Conservation (phyloP, 2,113 vertebrate species). For the Monarcha castaneiventris region DNA sequence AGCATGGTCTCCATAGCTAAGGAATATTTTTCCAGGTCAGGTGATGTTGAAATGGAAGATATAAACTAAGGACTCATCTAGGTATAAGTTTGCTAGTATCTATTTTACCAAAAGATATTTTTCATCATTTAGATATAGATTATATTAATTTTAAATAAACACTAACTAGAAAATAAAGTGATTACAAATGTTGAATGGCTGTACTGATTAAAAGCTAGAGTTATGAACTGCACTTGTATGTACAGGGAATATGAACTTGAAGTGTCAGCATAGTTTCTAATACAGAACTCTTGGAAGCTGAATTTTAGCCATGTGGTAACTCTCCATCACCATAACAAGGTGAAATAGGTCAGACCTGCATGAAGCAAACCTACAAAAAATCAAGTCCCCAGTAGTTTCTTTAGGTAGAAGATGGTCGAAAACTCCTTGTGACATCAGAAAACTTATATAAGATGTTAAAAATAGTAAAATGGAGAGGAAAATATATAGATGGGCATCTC, state of each 20-base stretch:
- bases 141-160: background rate
- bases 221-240: background rate
- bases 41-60: background rate
- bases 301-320: conserved; percentile 20
- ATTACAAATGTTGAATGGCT: background rate
- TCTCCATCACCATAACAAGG: background rate
- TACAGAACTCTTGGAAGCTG: conserved; percentile 10
- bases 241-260: background rate
- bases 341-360: conserved; percentile 42
- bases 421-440: background rate
- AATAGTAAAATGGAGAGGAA: background rate
- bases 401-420: background rate
- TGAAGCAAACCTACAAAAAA: conserved; percentile 4
- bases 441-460: background rate
- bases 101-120: background rate
- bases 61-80: background rate
- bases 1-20: background rate
- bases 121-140: background rate
- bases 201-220: background rate
- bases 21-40: background rate
- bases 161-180: background rate
- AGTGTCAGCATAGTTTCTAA: background rate
- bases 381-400: conserved; percentile 25
- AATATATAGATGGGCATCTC: background rate
- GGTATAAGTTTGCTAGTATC: background rate